These are phyloP conservation scores for Silurus glanis DNA, from an alignment of 2,113 vertebrate species.

Conservation along the genomic window DNA sequence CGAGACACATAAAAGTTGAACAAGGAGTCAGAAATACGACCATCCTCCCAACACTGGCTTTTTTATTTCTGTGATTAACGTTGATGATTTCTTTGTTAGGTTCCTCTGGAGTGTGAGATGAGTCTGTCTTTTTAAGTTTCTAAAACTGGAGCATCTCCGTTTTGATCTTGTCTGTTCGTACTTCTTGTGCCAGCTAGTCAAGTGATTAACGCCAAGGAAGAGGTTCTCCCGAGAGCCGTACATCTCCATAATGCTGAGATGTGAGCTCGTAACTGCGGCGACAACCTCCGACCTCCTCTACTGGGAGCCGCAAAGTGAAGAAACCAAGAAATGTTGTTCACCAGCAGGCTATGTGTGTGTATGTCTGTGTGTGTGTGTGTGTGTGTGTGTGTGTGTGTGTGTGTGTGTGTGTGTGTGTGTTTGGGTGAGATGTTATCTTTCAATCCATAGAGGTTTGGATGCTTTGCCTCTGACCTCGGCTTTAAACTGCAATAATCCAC, in stretches of 20 bases:
- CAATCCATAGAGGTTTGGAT: conserved; percentile 29
- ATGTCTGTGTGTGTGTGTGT: conserved; percentile 13
- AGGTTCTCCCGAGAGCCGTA: conserved; percentile 39
- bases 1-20: background rate
- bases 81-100: background rate
- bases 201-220: conserved; percentile 41
- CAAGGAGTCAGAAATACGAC: background rate
- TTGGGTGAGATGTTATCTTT: conserved; percentile 45
- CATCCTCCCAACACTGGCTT: background rate
- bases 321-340: conserved; percentile 40
- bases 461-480: conserved; percentile 42
- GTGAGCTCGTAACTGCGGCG: background rate
- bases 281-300: conserved; percentile 34
- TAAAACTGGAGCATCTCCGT: conserved; percentile 11
- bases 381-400: conserved; percentile 18
- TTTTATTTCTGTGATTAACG: background rate
- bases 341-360: conserved; percentile 7
- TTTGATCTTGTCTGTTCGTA: conserved; percentile 24
- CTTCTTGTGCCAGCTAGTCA: conserved; percentile 36
- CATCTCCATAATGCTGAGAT: conserved; percentile 43
- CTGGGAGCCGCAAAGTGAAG: conserved; percentile 48
- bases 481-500: conserved; percentile 48
- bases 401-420: conserved; percentile 26
- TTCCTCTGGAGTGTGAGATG: background rate
- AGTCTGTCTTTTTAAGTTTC: conserved; percentile 19